A percentile compares a stretch with the other conserved stretches of the same genome.
Conservation (phyloP, 2,113 vertebrate genomes). For the Tichodroma muraria region DNA sequence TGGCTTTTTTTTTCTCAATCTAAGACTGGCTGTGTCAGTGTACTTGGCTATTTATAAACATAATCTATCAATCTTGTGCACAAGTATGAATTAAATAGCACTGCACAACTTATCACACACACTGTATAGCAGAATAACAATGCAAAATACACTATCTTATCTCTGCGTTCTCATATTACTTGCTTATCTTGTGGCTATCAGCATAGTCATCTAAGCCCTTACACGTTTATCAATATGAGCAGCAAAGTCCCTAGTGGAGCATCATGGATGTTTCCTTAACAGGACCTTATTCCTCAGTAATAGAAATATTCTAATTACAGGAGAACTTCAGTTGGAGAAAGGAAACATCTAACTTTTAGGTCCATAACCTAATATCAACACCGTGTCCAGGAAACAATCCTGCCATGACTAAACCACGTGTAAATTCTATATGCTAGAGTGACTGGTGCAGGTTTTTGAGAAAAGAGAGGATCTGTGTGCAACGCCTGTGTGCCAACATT, state of each 20-base stretch:
- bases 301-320: neutral
- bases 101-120: neutral
- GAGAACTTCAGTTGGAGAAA: neutral
- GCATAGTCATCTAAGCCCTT: neutral
- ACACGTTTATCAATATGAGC: neutral
- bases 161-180: neutral
- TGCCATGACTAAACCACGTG: neutral
- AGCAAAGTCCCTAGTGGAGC: neutral
- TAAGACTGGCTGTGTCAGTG: neutral
- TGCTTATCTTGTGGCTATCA: neutral
- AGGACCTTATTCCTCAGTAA: neutral
- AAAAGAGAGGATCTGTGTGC: neutral
- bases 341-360: neutral
- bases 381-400: neutral
- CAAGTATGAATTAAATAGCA: neutral
- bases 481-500: neutral
- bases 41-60: neutral
- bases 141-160: neutral
- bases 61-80: neutral
- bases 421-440: neutral
- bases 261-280: neutral
- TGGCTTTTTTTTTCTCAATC: neutral
- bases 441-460: neutral
- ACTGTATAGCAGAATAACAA: neutral
- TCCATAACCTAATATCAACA: neutral